Conservation (phyloP, 2,113 vertebrate genomes). For the Rattus norvegicus region GRCr8 NC_086025.1:51706001-51706500, state of each 20-base stretch:
- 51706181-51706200: background rate
- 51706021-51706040: no score
- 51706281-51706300: background rate
- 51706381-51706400: background rate
- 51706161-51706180: background rate
- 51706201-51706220: background rate
- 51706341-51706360: background rate
- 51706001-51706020: no score
- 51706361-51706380: background rate
- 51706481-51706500: no score
- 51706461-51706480: background rate
- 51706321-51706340: background rate
- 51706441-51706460: conserved; percentile 36
- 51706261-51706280: no score
- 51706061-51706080: no score
- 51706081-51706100: no score
- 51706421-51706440: background rate
- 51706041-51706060: no score
- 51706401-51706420: background rate
- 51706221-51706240: background rate
- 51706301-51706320: background rate
- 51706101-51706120: background rate
- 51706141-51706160: background rate
- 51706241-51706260: background rate
- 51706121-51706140: background rate